phyloP scores from a whole-genome alignment of 1,140 invertebrate species.

The Ladona fulva region DNA sequence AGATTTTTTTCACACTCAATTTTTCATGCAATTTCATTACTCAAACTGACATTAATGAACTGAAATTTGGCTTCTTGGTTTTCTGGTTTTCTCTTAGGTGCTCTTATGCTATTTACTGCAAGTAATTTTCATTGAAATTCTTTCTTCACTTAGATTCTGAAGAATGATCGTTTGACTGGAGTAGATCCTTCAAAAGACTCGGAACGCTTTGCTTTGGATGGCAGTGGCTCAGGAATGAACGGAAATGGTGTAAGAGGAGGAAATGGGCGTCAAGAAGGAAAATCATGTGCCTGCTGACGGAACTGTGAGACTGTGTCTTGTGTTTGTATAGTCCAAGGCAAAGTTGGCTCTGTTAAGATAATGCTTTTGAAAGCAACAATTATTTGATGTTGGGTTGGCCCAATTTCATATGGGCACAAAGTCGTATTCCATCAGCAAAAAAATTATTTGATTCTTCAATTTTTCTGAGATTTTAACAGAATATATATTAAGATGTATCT shows the following conservation, averaged over 20 bases:
- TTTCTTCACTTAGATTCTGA: not conserved
- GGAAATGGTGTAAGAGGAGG: not conserved
- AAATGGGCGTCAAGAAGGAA: not conserved
- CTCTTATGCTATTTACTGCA: not conserved
- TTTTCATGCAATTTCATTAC: no score
- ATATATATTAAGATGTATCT: not conserved
- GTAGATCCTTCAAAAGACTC: not conserved
- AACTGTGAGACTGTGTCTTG: not conserved
- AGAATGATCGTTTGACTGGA: not conserved
- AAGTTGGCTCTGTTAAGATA: not conserved
- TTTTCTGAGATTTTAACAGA: not conserved
- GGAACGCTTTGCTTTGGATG: not conserved
- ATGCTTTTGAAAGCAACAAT: not conserved
- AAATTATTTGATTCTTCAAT: not conserved
- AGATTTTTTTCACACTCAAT: no score
- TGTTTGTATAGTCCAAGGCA: not conserved
- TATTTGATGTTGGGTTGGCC: not conserved
- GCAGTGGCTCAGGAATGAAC: not conserved
- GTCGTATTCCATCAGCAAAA: not conserved
- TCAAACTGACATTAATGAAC: no score
- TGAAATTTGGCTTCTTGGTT: no score
- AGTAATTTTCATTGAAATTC: not conserved
- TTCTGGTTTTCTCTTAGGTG: no score
- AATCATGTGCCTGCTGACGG: not conserved
- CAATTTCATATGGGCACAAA: not conserved